Evolutionary conservation across 2,797 vertebrate species (phyloP), one percentile per base, ranked within the genome.

Genomic region (Hoplostethus mediterraneus): DNA sequence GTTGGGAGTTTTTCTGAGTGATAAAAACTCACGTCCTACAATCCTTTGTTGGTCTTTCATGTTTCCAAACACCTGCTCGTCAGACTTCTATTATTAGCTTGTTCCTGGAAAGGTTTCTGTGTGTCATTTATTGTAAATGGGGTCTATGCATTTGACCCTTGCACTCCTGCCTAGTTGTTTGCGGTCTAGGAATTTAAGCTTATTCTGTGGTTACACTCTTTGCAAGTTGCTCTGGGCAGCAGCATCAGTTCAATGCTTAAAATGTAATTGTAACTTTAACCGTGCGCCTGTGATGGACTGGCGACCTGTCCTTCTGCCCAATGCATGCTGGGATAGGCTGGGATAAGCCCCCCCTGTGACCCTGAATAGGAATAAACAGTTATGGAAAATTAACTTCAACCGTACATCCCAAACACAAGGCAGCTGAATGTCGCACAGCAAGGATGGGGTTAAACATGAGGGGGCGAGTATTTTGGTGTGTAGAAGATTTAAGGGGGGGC

Each of bases 81-180:
- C 82, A 89, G 79, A 82, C 38, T 44, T 62, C 44, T 25, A 58
- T 75, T 72, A 63, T 65, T 67, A 68, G 45, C 33, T 17, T 53
- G 21, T 85, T 87, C 75, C 73, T 80, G 75, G 72, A 84, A 90
- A 77, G 25, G 14, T 54, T 21, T 59, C 64, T 21, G 10, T 63
- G 49, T 57, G 51, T 21, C 44, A 48, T 54, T 87, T 74, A 62
- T 67, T 69, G 57, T 72, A 73, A 84, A 74, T 55, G 47, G 49
- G 54, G 30, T 30, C 44, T n/a, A 44, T 55, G 40, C 48, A 5
- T 67, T 74, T 77, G 58, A 73, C 61, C 54, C 61, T 69, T 73
- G 56, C 42, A 57, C 55, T 61, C 17, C 25, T 52, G 30, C 30
- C 11, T 53, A 30, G 10, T 21, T 55, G 12, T 64, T 67, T 16